These are phyloP conservation scores for Sapayoa aenigma DNA, from an alignment of 2,113 vertebrate species.

Conservation along the genomic window DNA sequence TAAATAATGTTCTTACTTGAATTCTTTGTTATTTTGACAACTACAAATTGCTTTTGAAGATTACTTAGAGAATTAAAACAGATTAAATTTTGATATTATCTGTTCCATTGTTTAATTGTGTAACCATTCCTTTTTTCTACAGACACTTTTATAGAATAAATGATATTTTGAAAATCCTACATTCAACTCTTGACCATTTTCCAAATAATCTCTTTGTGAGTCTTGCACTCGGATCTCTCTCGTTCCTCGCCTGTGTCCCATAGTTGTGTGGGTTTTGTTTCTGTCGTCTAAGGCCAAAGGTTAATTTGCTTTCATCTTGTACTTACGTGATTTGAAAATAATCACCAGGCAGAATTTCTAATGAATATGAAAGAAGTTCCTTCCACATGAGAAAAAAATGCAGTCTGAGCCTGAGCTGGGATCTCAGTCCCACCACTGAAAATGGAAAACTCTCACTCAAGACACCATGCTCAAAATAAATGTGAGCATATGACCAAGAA, in stretches of 20 bases:
- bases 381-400: not conserved
- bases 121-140: not conserved
- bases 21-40: not conserved
- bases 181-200: not conserved
- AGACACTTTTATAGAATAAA: not conserved
- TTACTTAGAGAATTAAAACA: not conserved
- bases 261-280: not conserved
- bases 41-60: not conserved
- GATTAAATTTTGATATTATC: not conserved
- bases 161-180: not conserved
- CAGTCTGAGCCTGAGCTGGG: not conserved
- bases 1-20: not conserved
- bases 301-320: not conserved
- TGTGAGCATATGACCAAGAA: not conserved
- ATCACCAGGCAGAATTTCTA: not conserved
- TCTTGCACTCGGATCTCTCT: not conserved
- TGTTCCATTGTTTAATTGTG: not conserved
- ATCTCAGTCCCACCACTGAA: not conserved
- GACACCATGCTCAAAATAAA: not conserved
- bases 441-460: conserved; percentile 6
- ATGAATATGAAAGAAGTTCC: not conserved
- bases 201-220: not conserved
- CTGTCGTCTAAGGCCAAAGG: not conserved
- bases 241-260: not conserved
- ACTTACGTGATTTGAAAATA: not conserved